Evolutionary conservation across 2,113 vertebrate genomes (phyloP).

Genomic region (Myotis yumanensis): DNA sequence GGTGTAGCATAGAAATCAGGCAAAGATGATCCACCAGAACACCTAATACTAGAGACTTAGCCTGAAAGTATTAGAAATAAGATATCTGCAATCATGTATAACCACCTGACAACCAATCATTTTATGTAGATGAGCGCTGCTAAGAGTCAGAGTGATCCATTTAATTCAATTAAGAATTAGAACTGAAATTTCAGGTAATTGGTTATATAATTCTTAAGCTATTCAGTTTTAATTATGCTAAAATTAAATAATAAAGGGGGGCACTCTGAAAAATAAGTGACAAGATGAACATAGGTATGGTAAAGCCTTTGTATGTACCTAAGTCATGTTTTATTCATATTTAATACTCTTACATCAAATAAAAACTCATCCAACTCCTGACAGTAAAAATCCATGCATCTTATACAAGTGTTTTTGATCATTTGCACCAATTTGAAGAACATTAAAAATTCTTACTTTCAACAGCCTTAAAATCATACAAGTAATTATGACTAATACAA

Average conservation of each 20-base stretch:
- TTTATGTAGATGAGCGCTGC: not conserved
- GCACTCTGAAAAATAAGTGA: not conserved
- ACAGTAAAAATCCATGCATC: not conserved
- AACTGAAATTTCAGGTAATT: not conserved
- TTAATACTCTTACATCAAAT: constrained; percentile 18
- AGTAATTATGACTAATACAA: not conserved
- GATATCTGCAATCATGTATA: not conserved
- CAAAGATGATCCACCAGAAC: not conserved
- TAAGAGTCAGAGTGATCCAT: not conserved
- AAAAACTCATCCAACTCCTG: not conserved
- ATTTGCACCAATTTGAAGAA: constrained; percentile 8
- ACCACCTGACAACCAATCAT: not conserved
- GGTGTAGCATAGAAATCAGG: not conserved
- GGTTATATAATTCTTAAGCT: constrained; percentile 29
- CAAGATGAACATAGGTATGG: not conserved
- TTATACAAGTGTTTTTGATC: not conserved
- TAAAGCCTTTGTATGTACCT: not conserved
- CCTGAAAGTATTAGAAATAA: not conserved
- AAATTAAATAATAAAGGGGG: constrained; percentile 34
- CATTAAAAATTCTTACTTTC: not conserved
- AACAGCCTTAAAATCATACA: not conserved
- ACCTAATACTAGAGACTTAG: not conserved
- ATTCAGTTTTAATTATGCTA: constrained; percentile 14
- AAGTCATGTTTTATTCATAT: not conserved
- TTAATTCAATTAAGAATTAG: not conserved